Evolutionary conservation across 2,797 vertebrate genomes (phyloP).

Genomic region (Cheirogaleus major): DNA sequence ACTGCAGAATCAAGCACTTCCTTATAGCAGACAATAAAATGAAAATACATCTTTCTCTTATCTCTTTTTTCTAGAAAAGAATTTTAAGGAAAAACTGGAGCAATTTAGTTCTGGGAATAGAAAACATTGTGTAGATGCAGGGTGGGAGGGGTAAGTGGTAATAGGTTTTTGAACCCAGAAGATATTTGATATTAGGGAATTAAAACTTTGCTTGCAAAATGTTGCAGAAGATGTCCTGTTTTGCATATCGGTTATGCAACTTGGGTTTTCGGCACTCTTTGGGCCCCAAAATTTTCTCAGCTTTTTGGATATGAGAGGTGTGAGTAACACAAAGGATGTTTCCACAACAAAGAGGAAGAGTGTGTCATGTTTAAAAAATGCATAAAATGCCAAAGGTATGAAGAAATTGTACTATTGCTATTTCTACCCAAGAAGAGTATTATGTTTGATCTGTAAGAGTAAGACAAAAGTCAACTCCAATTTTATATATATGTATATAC

Average conservation of each 20-base stretch:
- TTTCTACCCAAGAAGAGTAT: neutral
- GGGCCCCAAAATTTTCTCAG: neutral
- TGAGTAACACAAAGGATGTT: neutral
- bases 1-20: constrained; percentile 53
- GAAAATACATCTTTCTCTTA: constrained; percentile 8
- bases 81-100: neutral
- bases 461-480: neutral
- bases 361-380: neutral
- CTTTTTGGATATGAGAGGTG: neutral
- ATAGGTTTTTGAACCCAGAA: neutral
- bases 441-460: neutral
- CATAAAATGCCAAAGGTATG: neutral
- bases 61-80: neutral
- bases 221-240: neutral
- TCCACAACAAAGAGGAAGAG: neutral
- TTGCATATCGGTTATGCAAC: neutral
- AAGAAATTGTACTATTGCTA: neutral
- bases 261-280: neutral
- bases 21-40: constrained; percentile 25
- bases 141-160: accelerated
- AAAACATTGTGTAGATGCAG: neutral
- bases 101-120: neutral
- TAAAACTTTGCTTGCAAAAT: neutral
- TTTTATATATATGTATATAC: neutral
- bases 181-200: neutral